Evolutionary conservation across 2,113 vertebrate species (phyloP), one percentile per base, ranked within the genome.

Genomic region (Gopherus flavomarginatus): DNA sequence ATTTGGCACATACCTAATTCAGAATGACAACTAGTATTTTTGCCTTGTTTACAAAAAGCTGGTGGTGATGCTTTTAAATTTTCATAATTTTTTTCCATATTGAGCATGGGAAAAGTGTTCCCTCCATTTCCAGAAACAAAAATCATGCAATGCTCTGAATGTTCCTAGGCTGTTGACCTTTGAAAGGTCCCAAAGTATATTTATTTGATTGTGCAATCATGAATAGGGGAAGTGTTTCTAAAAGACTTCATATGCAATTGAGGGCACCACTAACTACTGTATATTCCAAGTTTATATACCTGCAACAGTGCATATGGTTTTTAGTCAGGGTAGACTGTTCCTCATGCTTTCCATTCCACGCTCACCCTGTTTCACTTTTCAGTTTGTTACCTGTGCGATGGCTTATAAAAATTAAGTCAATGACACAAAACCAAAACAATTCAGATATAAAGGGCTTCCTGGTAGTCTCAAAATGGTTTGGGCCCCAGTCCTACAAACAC

Each of bases 61-160:
- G 44, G 3, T 87, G 93, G 90, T 87, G 89, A 95, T 95, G 95
- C 27, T 62, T 59, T 31, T 85, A 88, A 89, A 93, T 83, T 81
- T 75, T 93, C 54, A 83, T 87, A 92, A 95, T 85, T 42, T 88
- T 89, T 87, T 89, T 94, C 88, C 87, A 50, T 78, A 81, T 0
- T 1, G 38, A 90, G 44, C 50, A 50, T 11, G 81, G 49, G 96
- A 87, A 93, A 90, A 93, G 85, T 95, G 85, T 91, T 96, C 92
- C 81, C 94, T 95, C 95, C 92, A 94, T 92, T 89, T 95, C 84
- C 72, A 85, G 93, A 94, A 95, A 91, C 90, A 96, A 91, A 56
- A 85, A 95, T 97, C 96, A 96, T 90, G 96, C 95, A 97, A 97
- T 16, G 85, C 87, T 54, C 87, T 91, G 75, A 90, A 92, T 59